Evolutionary conservation across 2,888 invertebrate genomes (phyloP), one percentile per base, ranked within the genome.

Genomic region (Phania funesta): DNA sequence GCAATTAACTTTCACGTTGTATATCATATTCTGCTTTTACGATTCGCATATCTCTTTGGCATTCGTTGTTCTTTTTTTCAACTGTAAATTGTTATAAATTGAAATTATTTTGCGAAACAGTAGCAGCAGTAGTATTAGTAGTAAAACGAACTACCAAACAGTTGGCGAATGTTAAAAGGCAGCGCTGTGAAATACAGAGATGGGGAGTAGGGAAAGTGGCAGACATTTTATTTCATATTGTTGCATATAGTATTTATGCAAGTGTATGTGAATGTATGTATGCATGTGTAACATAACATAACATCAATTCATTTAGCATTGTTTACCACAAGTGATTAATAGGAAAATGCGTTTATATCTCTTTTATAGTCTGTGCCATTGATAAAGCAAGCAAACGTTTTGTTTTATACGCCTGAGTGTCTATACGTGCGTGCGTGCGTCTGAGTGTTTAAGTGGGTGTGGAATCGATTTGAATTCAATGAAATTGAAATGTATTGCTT

Each of bases 301-400:
- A 79, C 38, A 67, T 73, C 77, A 60, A 73, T 81, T 81, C 71
- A 77, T 73, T 77, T 81, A 52, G 54, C 54, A 76, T 67, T 77
- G 77, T 81, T 81, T 73, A 77, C 81, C 81, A 60, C 81, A 81
- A 81, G 81, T 81, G 81, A 76, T 77, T 81, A 81, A 81, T 77
- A 76, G 76, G 73, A 76, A 81, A 81, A 67, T 81, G 77, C 76
- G 67, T 81, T 81, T 81, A 77, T 73, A 67, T 77, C 67, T 54
- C 46, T 81, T 62, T 54, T 46, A 71, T 32, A 52, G 65, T 76
- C 76, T 68, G 74, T 64, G 56, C 48, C 60, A 80, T 74, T 68
- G 68, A 76, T 68, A 52, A 77, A 77, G 35, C 35, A 46, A 60
- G 41, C 29, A 50, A 60, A 68, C 58, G 48, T 58, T 50, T 60